Conservation (phyloP, 1,140 invertebrate species). For the Habropoda laboriosa region DNA sequence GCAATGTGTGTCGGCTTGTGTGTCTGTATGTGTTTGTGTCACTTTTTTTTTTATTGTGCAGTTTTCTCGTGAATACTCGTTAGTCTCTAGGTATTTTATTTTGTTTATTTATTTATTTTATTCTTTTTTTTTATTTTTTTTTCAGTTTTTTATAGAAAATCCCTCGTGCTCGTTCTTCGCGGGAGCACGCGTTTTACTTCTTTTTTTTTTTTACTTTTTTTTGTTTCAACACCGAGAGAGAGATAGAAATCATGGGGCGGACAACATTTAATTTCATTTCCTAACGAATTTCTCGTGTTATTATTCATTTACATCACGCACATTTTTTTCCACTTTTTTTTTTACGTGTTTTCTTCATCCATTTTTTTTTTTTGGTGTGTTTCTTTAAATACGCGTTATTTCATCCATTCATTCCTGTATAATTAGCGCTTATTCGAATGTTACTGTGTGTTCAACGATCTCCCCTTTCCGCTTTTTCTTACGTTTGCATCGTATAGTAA, state of each 20-base stretch:
- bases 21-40: background rate
- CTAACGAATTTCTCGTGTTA: conserved; percentile 62
- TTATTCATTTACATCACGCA: conserved; percentile 52
- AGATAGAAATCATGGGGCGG: conserved; percentile 53
- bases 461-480: background rate
- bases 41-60: conserved; percentile 9
- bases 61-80: background rate
- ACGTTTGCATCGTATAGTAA: conserved; percentile 20
- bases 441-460: conserved; percentile 11
- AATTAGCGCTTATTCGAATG: conserved; percentile 9
- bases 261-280: conserved; percentile 67
- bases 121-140: no score
- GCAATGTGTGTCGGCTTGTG: conserved; percentile 33
- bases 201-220: background rate
- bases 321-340: conserved; percentile 1
- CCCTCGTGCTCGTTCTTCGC: background rate
- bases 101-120: no score
- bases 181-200: background rate
- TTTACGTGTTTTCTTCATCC: background rate
- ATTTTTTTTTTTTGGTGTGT: background rate
- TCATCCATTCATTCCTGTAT: background rate
- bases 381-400: background rate
- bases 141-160: no score
- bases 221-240: background rate
- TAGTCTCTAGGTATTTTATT: background rate